Evolutionary conservation across 2,888 invertebrate genomes (phyloP).

Genomic region (Terebella lapidaria): DNA sequence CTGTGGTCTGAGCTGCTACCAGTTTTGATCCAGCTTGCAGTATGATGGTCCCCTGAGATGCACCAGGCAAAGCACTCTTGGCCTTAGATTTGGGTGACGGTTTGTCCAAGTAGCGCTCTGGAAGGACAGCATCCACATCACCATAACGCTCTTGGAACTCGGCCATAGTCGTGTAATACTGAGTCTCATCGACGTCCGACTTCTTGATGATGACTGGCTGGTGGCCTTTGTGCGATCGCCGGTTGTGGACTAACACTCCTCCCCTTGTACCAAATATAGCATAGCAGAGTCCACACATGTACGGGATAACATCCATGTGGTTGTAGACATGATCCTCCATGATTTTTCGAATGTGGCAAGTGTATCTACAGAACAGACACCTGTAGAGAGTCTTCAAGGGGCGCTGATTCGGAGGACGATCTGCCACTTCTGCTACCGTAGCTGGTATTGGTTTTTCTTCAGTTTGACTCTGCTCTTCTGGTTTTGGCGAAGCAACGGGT

Average conservation of each 20-base stretch:
- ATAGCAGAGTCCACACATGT: conserved; percentile 18
- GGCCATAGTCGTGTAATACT: conserved; percentile 4
- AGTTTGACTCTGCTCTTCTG: too few relatives aligned
- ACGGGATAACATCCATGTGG: conserved; percentile 25
- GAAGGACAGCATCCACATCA: not conserved
- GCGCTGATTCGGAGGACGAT: not conserved
- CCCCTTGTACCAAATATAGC: conserved; percentile 15
- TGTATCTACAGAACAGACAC: conserved; percentile 22
- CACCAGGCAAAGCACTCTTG: not conserved
- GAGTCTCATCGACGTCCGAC: not conserved
- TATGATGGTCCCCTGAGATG: not conserved
- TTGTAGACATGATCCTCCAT: conserved; percentile 27
- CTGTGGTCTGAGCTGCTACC: too few relatives aligned
- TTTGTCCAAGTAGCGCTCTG: not conserved
- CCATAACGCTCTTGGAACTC: not conserved
- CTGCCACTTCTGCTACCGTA: not conserved
- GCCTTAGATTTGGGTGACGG: not conserved
- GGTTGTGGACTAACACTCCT: conserved; percentile 15
- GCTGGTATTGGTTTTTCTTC: too few relatives aligned
- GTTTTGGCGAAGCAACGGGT: not conserved
- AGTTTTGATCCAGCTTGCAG: too few relatives aligned
- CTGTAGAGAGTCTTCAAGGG: not conserved
- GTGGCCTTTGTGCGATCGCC: conserved; percentile 11
- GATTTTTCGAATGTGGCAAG: conserved; percentile 15
- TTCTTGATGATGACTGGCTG: conserved; percentile 8